These are phyloP conservation scores for Leptopilina myrica DNA, from an alignment of 2,888 invertebrate species.

Conservation along the genomic window DNA sequence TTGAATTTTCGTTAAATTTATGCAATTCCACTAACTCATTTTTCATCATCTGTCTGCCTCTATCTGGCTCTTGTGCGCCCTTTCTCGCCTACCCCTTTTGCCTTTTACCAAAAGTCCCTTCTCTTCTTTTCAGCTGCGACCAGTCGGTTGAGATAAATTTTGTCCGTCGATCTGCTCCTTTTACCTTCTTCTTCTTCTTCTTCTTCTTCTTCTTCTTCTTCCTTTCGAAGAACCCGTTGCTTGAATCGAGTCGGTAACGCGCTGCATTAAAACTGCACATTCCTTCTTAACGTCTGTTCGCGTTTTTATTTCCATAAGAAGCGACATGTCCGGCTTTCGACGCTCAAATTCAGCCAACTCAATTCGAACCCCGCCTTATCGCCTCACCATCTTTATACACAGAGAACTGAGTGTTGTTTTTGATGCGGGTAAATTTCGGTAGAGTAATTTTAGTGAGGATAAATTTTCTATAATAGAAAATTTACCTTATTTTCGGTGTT, in stretches of 20 bases:
- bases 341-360: slow-evolving; percentile 36
- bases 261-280: slow-evolving; percentile 39
- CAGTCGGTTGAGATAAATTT: slow-evolving; percentile 41
- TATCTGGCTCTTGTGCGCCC: slow-evolving; percentile 42
- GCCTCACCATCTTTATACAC: slow-evolving; percentile 34
- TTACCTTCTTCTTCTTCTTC: not conserved
- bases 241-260: slow-evolving; percentile 35
- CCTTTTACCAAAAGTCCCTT: not conserved
- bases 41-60: slow-evolving; percentile 57
- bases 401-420: too few relatives aligned
- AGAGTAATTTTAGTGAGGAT: too few relatives aligned
- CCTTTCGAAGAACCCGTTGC: slow-evolving; percentile 24
- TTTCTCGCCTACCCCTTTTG: slow-evolving; percentile 36
- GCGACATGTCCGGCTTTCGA: slow-evolving; percentile 41
- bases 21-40: slow-evolving; percentile 59
- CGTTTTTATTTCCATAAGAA: slow-evolving; percentile 40
- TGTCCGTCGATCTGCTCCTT: slow-evolving; percentile 28
- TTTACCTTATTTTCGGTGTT: too few relatives aligned
- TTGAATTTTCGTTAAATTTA: slow-evolving; percentile 61
- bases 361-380: slow-evolving; percentile 33
- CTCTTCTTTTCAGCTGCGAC: slow-evolving; percentile 62
- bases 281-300: slow-evolving; percentile 38
- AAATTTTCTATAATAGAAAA: too few relatives aligned
- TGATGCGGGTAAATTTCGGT: too few relatives aligned
- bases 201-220: too few relatives aligned